phyloP scores from a whole-genome alignment of 2,797 vertebrate genomes.

The Eulemur albifrons region DNA sequence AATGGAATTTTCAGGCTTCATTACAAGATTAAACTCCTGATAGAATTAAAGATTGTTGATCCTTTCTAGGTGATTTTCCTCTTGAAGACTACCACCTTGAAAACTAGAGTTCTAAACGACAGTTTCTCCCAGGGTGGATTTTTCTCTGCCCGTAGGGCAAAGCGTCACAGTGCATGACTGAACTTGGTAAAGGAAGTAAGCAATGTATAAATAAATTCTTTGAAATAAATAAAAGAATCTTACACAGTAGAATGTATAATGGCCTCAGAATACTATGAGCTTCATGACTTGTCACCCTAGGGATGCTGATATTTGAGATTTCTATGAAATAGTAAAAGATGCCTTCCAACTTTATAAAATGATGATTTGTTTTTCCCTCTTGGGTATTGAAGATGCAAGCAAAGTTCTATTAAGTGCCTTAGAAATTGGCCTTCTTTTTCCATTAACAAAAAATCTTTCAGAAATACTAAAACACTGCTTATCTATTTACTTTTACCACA shows the following conservation, averaged over 20 bases:
- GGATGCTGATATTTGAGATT: background rate
- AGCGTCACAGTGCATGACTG: background rate
- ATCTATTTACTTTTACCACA: background rate
- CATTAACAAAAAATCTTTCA: background rate
- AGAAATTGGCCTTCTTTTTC: background rate
- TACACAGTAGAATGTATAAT: background rate
- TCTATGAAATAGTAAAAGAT: background rate
- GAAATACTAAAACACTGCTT: background rate
- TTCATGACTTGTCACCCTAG: background rate
- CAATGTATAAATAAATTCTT: constrained; percentile 37
- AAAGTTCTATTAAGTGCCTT: background rate
- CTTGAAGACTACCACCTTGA: background rate
- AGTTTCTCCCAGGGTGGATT: background rate
- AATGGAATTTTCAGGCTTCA: constrained; percentile 57
- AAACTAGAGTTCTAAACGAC: background rate
- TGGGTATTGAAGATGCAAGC: background rate
- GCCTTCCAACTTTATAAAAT: background rate
- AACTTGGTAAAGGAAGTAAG: constrained; percentile 33
- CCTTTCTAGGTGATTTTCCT: constrained; percentile 26
- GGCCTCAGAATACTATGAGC: background rate
- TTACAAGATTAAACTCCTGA: constrained; percentile 62
- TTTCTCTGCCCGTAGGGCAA: background rate
- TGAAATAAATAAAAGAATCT: constrained; percentile 30
- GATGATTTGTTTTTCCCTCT: constrained; percentile 27
- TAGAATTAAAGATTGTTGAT: constrained; percentile 54